These are phyloP conservation scores for Eudyptes chrysolophus DNA, from an alignment of 2,113 vertebrate genomes.

Conservation along the genomic window DNA sequence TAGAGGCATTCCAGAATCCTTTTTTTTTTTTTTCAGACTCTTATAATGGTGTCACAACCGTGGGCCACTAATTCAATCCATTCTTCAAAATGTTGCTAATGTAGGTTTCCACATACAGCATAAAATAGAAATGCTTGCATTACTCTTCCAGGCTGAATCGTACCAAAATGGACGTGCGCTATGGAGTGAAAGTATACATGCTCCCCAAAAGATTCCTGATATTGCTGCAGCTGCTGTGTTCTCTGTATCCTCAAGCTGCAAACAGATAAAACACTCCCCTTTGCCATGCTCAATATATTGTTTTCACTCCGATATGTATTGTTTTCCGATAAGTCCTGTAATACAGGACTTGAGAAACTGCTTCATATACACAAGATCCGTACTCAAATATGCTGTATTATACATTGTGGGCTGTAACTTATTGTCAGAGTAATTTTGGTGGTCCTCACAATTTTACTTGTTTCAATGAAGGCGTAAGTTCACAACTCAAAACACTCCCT, in stretches of 20 bases:
- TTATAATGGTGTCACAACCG: neutral
- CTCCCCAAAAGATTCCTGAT: neutral
- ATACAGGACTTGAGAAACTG: neutral
- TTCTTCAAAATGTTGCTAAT: neutral
- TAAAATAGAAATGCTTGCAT: neutral
- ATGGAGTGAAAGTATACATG: neutral
- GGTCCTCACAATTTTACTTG: neutral
- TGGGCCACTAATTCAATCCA: neutral
- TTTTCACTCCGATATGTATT: neutral
- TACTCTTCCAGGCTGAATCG: neutral
- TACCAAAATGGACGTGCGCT: neutral
- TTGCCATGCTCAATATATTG: neutral
- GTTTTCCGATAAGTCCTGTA: neutral
- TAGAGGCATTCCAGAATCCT: neutral
- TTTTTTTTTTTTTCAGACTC: neutral
- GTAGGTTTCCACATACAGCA: neutral
- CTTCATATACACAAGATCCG: neutral
- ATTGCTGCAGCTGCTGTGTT: neutral
- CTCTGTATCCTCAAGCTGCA: neutral
- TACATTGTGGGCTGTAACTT: neutral
- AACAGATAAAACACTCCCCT: neutral
- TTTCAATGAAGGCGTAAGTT: neutral
- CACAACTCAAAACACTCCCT: neutral
- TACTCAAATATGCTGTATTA: neutral
- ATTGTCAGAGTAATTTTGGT: neutral